A percentile compares a stretch with the other conserved stretches of the same genome.
phyloP scores from a whole-genome alignment of 1,140 invertebrate species.

The Scaptomyza graminum region DNA sequence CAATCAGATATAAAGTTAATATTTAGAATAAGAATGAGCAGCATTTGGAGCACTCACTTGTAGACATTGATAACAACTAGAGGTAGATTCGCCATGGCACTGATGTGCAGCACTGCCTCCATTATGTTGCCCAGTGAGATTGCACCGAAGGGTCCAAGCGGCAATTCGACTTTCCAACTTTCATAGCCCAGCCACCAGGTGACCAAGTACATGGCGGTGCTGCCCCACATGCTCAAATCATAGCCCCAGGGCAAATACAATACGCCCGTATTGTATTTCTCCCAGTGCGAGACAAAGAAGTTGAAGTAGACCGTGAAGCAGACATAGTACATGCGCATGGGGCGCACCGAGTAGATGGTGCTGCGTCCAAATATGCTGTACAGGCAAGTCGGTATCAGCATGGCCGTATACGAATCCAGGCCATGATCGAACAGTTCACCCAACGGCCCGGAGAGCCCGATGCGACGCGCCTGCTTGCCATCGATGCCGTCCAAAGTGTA shows the following conservation, averaged over 20 bases:
- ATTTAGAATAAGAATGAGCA: background rate
- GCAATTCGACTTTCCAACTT: slow-evolving; percentile 92
- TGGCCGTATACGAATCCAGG: slow-evolving; percentile 97
- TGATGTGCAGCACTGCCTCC: slow-evolving; percentile 93
- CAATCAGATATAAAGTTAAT: background rate
- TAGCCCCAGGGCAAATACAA: slow-evolving; percentile 98
- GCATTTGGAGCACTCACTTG: slow-evolving; percentile 86
- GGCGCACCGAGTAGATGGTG: slow-evolving; percentile 87
- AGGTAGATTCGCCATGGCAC: slow-evolving; percentile 93
- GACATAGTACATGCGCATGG: slow-evolving; percentile 92
- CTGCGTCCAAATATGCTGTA: slow-evolving; percentile 96
- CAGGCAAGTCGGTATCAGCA: slow-evolving; percentile 95
- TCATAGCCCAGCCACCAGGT: slow-evolving; percentile 88
- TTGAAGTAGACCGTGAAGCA: slow-evolving; percentile 95
- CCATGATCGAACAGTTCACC: slow-evolving; percentile 99
- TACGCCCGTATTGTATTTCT: slow-evolving; percentile 98
- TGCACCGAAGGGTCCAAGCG: slow-evolving; percentile 84
- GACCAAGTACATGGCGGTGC: slow-evolving; percentile 75
- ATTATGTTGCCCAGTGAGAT: slow-evolving; percentile 90
- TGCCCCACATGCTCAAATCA: slow-evolving; percentile 94
- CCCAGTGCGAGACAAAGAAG: slow-evolving; percentile 98
- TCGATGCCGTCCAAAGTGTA: slow-evolving; percentile 99
- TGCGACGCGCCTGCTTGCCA: slow-evolving; percentile 98
- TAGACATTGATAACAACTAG: slow-evolving; percentile 95
- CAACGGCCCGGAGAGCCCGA: slow-evolving; percentile 94